Base-by-base conservation (phyloP, 2,888 invertebrate genomes). In the Podotricha telesiphe region DNA sequence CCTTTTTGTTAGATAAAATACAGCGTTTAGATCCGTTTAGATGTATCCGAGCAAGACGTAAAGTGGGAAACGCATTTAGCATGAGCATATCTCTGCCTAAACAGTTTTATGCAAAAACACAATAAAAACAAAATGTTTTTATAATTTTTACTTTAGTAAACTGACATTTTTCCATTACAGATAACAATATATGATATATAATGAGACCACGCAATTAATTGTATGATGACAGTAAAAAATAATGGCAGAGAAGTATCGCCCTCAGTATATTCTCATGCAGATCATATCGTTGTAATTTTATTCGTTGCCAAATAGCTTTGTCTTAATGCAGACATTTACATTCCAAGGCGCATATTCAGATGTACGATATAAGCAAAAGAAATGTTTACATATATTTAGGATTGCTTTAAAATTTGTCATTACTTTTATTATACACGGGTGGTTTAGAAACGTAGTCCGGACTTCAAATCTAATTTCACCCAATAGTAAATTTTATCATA, bases 221-320 rank as follows among this genome's bases (percentile, higher is more conserved):
- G 13, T 47, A 34, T 34, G 13, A 17, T 62, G 28, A 62, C 19
- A 62, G 28, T 48, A 48, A 62, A 62, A 48, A 48, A 64, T 64
- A 34, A 64, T 64, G 51, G 20, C 7, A 19, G 15, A 11, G 28
- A 53, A 22, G 40, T 1, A 62, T 10, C 37, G 19, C 17, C 13
- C 48, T 10, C 28, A 37, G 48, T 17, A 48, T 10, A 64, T 64
- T 50, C 37, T 13, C 42, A 51, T 64, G 15, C 45, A 65, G 65
- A 65, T 47, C 47, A 56, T 65, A 45, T 65, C 55, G 5, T 5
- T 13, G 45, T 45, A 13, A 65, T 55, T 55, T 47, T 47, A 56
- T 56, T 56, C 47, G 45, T 47, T 65, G 65, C 65, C 55, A 65
- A 56, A 34, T 65, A 56, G 34, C 17, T 65, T 48, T 47, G 28